Evolutionary conservation across 1,140 invertebrate genomes (phyloP).

Genomic region (Anastrepha ludens): DNA sequence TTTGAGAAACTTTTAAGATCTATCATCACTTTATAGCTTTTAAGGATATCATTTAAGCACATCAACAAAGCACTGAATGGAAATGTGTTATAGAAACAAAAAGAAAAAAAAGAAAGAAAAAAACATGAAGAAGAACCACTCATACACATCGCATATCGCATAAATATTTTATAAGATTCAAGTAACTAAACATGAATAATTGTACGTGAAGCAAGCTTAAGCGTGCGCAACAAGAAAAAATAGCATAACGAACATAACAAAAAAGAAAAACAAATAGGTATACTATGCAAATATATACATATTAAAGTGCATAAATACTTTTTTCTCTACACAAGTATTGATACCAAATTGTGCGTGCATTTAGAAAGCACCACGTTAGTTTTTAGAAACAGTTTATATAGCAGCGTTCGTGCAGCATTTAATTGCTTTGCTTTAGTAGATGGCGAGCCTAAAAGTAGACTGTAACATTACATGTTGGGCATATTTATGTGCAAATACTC

Average conservation of each 20-base stretch:
- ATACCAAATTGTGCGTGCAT: constrained; percentile 25
- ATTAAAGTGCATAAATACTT: constrained; percentile 22
- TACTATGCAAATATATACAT: no score
- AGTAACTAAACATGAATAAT: not conserved
- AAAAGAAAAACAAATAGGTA: no score
- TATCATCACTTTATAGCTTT: constrained; percentile 39
- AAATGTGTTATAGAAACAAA: not conserved
- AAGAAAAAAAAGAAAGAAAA: not conserved
- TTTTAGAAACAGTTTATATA: not conserved
- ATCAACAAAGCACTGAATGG: not conserved
- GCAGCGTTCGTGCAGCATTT: not conserved
- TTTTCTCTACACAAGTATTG: not conserved
- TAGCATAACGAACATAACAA: no score
- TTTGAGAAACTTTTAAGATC: constrained; percentile 14
- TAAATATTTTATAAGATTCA: constrained; percentile 30
- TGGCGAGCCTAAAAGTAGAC: not conserved
- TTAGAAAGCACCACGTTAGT: not conserved
- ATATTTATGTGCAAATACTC: no score
- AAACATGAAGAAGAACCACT: not conserved
- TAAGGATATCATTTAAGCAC: not conserved
- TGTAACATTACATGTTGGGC: not conserved
- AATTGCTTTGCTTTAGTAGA: constrained; percentile 33
- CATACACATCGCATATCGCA: constrained; percentile 50
- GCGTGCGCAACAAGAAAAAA: not conserved
- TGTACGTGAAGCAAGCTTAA: not conserved